Base-by-base conservation (phyloP, 2,888 invertebrate genomes). In the Choreutis nemorana region DNA sequence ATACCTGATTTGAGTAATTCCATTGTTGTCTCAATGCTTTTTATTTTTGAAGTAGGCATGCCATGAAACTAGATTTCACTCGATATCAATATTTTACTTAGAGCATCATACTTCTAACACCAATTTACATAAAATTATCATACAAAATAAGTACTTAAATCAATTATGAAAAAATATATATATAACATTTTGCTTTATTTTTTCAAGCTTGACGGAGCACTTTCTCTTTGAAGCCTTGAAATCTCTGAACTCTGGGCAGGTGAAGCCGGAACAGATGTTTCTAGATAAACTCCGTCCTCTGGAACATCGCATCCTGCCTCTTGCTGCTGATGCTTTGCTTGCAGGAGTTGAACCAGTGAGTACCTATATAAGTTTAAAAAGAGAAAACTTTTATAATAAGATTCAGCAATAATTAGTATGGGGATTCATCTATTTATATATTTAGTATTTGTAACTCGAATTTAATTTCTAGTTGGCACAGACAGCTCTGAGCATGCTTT, bases 331-430 rank as follows among this genome's bases (percentile, higher is more conserved):
- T 23, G 46, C 64, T 1, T 43, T 78, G 3, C 48, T 78, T 3
- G 72, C 77, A 33, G 77, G 78, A 13, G 65, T 71, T 0, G 63
- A 75, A 25, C 71, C 75, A 28, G 77, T 78, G 43, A 64, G 66
- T 50, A 21, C n/a, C n/a, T 15, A n/a, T 1, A 9, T 5, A n/a
- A 4, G 10, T 16, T 26, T 14, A 8, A 8, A 8, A 14, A 12
- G 8, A 5, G 5, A 18, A 6, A 18, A n/a, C 4, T 18, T 18
- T 18, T 8, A 18, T 6, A 18, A 18, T 18, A 18, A 18, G 8
- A 18, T 18, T 5, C 5, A 18, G 5, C 4, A 18, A 18, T 6
- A 18, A 18, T 18, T 18, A 6, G 5, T 18, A 18, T 6, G 5
- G 18, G 5, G 5, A 8, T 18, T 18, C 5, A 18, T 18, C n/a